Percentiles rank a stretch among this genome's conserved stretches.
phyloP scores from a whole-genome alignment of 2,113 vertebrate species.

The Sander vitreus region DNA sequence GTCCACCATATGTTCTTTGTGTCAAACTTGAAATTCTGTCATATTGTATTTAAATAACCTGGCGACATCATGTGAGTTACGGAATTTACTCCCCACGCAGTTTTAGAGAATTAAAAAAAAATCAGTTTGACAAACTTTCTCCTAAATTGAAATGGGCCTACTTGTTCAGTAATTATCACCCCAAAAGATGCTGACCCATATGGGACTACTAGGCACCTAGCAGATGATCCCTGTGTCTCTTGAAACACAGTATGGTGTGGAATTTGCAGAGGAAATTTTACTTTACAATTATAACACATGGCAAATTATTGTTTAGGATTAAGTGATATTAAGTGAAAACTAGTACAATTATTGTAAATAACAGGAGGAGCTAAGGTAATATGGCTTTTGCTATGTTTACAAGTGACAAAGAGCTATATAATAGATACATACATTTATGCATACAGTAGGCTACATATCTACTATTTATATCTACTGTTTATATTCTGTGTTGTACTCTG shows the following conservation, averaged over 20 bases:
- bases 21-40: constrained; percentile 11
- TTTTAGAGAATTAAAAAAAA: background rate
- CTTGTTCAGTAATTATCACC: background rate
- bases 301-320: background rate
- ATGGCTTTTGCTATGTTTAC: background rate
- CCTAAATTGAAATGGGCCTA: background rate
- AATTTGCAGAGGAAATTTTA: too few relatives aligned
- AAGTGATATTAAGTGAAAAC: background rate
- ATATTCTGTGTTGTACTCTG: background rate
- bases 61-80: background rate
- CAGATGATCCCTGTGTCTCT: background rate
- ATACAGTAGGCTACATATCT: background rate
- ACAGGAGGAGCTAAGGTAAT: too few relatives aligned
- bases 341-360: background rate
- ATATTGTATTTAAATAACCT: background rate
- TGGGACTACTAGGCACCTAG: background rate
- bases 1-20: background rate
- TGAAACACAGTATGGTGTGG: background rate
- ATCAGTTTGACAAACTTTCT: background rate
- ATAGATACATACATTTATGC: background rate
- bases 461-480: background rate
- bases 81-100: background rate
- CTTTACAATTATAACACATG: background rate
- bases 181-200: background rate
- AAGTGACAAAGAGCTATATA: background rate